phyloP scores from a whole-genome alignment of 2,888 invertebrate species.

The Agriopis leucophaearia region DNA sequence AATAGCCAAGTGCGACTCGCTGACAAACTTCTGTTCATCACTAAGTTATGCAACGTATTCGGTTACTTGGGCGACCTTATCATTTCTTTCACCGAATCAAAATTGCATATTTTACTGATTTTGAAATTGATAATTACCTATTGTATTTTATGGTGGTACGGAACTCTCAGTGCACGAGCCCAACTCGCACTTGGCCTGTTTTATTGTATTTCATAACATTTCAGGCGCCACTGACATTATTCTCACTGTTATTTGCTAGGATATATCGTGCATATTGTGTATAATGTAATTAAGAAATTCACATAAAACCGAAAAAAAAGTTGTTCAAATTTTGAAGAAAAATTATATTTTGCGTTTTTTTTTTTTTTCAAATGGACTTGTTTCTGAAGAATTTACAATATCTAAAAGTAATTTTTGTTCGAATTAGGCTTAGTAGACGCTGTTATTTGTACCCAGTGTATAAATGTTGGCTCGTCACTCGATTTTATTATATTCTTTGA shows the following conservation, averaged over 20 bases:
- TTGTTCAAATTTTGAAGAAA: background rate
- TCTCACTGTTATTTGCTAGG: constrained; percentile 3
- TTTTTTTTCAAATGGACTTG: background rate
- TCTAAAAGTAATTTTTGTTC: background rate
- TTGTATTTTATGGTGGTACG: too few relatives aligned
- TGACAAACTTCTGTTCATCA: too few relatives aligned
- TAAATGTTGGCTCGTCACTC: constrained; percentile 12
- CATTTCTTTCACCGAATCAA: too few relatives aligned
- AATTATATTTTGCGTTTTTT: background rate
- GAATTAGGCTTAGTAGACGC: background rate
- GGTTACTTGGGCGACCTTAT: too few relatives aligned
- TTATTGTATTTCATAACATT: constrained; percentile 41
- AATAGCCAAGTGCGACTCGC: too few relatives aligned
- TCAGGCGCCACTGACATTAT: constrained; percentile 20
- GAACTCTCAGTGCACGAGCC: too few relatives aligned
- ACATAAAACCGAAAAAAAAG: constrained; percentile 4
- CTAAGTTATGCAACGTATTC: too few relatives aligned
- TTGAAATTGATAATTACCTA: too few relatives aligned
- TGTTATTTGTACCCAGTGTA: constrained; percentile 9
- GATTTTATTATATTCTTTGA: constrained; percentile 38
- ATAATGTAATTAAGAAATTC: constrained; percentile 32
- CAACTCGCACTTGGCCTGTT: too few relatives aligned
- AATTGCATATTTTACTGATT: too few relatives aligned
- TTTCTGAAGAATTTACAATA: background rate
- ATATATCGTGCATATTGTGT: constrained; percentile 48